Evolutionary conservation across 2,888 invertebrate species (phyloP).

Genomic region (Automeris io): DNA sequence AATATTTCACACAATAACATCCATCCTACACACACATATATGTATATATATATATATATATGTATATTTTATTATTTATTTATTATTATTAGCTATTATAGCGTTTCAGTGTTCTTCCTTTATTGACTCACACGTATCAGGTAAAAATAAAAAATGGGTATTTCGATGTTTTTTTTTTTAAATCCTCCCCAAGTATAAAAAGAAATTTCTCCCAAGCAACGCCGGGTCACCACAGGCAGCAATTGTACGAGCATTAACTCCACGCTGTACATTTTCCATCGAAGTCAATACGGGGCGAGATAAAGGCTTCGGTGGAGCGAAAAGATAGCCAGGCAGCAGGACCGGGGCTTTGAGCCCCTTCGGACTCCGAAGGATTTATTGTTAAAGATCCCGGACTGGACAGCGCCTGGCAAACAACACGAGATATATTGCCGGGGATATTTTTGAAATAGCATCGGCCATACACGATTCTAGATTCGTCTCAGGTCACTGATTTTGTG

Average conservation of each 20-base stretch:
- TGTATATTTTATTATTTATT: too few species aligned
- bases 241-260: conserved; percentile 8
- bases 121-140: too few species aligned
- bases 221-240: too few species aligned
- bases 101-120: too few species aligned
- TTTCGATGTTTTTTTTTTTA: too few species aligned
- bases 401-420: not conserved
- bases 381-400: conserved; percentile 4
- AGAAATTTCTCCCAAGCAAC: too few species aligned
- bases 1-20: too few species aligned
- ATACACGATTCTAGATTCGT: not conserved
- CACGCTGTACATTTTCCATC: conserved; percentile 8
- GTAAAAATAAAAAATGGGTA: too few species aligned
- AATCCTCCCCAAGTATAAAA: too few species aligned
- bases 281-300: conserved; percentile 8
- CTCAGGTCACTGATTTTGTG: not conserved
- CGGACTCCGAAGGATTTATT: conserved; percentile 6
- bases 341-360: conserved; percentile 5
- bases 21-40: too few species aligned
- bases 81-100: too few species aligned
- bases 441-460: not conserved
- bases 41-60: too few species aligned
- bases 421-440: not conserved
- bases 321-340: conserved; percentile 6
- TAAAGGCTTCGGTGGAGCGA: conserved; percentile 9